Conservation (phyloP, 1,140 invertebrate species). For the Xylocopa sonorina region DNA sequence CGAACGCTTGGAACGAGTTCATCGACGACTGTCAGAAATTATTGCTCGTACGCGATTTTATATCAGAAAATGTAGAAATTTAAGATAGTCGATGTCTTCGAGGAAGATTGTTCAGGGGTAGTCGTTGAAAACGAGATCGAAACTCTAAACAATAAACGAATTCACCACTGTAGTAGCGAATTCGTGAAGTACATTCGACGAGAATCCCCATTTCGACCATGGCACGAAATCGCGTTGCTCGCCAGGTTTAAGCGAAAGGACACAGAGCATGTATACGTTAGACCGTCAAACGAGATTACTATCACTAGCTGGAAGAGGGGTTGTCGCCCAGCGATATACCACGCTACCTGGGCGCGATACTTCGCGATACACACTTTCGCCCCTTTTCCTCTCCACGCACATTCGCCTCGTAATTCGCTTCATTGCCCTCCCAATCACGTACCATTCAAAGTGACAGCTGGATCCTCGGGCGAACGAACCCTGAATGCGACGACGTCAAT, state of each 20-base stretch:
- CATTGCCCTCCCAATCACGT: constrained; percentile 73
- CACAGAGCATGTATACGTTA: constrained; percentile 21
- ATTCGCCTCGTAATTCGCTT: constrained; percentile 68
- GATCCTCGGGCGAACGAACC: constrained; percentile 58
- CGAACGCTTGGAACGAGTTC: not conserved
- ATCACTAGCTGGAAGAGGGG: constrained; percentile 14
- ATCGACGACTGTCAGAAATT: not conserved
- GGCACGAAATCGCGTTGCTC: constrained; percentile 6
- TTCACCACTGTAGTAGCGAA: not conserved
- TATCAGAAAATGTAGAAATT: not conserved
- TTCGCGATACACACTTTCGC: constrained; percentile 62
- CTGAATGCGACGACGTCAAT: constrained; percentile 66
- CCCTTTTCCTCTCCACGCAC: constrained; percentile 53
- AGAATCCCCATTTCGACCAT: not conserved
- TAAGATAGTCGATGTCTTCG: too few species aligned
- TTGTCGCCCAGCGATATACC: constrained; percentile 25
- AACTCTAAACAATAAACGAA: constrained; percentile 10
- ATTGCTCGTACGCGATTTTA: not conserved
- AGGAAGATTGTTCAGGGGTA: too few species aligned
- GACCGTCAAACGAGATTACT: constrained; percentile 43
- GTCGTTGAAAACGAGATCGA: not conserved
- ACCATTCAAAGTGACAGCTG: constrained; percentile 72
- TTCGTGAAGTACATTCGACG: constrained; percentile 11
- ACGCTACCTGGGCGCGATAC: constrained; percentile 61
- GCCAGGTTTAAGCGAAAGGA: constrained; percentile 12